A percentile compares a stretch with the other conserved stretches of the same genome.
phyloP scores from a whole-genome alignment of 2,797 vertebrate genomes.

The Zenarchopterus dispar region DNA sequence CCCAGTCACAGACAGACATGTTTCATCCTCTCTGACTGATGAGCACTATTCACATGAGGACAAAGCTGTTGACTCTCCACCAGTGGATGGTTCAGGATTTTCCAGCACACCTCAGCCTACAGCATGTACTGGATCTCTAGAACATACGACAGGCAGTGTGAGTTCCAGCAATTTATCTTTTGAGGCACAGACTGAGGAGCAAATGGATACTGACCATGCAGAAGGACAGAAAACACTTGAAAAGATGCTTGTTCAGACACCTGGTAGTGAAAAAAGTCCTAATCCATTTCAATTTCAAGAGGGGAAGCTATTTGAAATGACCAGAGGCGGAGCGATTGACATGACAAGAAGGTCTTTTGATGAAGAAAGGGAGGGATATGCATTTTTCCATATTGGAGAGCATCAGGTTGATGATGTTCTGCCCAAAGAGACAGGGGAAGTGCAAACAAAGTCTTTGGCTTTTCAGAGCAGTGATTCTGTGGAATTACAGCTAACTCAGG shows the following conservation, averaged over 20 bases:
- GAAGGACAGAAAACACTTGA: conserved; percentile 84
- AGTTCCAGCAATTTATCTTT: conserved; percentile 79
- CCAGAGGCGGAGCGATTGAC: conserved; percentile 96
- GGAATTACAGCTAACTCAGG: conserved; percentile 18
- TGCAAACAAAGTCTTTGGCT: conserved; percentile 16
- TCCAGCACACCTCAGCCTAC: conserved; percentile 1
- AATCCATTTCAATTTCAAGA: conserved; percentile 97
- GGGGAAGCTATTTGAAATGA: conserved; percentile 99
- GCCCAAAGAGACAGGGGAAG: conserved; percentile 31
- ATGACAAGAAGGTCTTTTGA: conserved; percentile 91
- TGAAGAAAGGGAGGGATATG: conserved; percentile 85
- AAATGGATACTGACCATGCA: conserved; percentile 80
- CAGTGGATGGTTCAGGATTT: conserved; percentile 12
- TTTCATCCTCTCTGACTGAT: conserved; percentile 16
- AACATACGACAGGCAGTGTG: conserved; percentile 61
- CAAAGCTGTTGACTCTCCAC: conserved; percentile 12
- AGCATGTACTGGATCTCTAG: conserved; percentile 17
- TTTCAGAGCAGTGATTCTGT: conserved; percentile 18
- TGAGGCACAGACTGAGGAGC: conserved; percentile 82
- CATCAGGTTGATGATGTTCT: conserved; percentile 61
- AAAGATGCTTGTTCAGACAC: conserved; percentile 82
- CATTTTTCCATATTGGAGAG: conserved; percentile 89
- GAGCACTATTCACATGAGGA: conserved; percentile 25
- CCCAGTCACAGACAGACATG: conserved; percentile 14
- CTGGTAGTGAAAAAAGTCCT: conserved; percentile 84